Percentiles rank a stretch among this genome's conserved stretches.
These are phyloP conservation scores for Griposia aprilina DNA, from an alignment of 2,888 invertebrate species.

Conservation along the genomic window DNA sequence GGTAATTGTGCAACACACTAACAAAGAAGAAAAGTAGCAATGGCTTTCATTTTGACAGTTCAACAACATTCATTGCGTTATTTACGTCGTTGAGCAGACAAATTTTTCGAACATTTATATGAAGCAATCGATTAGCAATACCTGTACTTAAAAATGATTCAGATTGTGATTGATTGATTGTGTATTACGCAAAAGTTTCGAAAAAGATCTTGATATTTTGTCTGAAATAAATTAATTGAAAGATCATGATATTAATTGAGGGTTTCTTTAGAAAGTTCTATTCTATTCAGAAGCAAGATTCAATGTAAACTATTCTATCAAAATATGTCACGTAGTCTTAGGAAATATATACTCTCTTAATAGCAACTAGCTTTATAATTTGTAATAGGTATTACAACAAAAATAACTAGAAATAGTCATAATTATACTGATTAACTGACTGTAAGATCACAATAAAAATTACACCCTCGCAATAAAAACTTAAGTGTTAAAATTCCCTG, in stretches of 20 bases:
- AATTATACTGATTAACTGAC: not conserved
- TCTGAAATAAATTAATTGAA: not conserved
- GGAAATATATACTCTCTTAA: not conserved
- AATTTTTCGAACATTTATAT: too few relatives aligned
- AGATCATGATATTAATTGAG: not conserved
- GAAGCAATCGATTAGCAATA: too few relatives aligned
- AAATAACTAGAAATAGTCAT: not conserved
- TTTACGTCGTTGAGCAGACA: too few relatives aligned
- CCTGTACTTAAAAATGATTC: too few relatives aligned
- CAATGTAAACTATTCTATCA: not conserved
- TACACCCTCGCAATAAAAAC: slow-evolving; percentile 21
- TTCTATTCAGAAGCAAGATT: not conserved
- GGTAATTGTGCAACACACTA: too few relatives aligned
- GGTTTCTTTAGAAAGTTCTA: not conserved
- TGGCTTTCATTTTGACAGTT: too few relatives aligned
- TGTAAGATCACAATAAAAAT: slow-evolving; percentile 18
- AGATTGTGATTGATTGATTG: too few relatives aligned
- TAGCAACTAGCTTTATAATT: not conserved
- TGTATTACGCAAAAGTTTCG: too few relatives aligned
- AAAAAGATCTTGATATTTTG: not conserved
- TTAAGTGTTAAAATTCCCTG: slow-evolving; percentile 33
- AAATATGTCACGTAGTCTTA: not conserved
- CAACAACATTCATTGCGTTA: too few relatives aligned
- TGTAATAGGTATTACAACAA: not conserved
- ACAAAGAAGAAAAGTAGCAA: too few relatives aligned